Percentiles rank a stretch among this genome's conserved stretches.
Conservation (phyloP, 2,888 invertebrate genomes). For the Keiferia lycopersicella region DNA sequence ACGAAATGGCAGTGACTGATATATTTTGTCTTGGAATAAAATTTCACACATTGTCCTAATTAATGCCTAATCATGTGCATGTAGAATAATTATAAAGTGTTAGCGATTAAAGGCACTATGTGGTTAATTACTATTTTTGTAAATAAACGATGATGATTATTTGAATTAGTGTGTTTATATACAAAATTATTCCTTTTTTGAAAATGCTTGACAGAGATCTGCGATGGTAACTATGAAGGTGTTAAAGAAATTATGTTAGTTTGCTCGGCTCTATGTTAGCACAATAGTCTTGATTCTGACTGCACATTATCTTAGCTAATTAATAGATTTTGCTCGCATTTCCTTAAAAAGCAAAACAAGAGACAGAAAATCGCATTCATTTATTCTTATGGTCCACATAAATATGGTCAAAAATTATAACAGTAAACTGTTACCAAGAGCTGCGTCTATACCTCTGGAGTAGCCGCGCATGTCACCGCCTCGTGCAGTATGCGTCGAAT, state of each 20-base stretch:
- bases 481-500: too few species aligned
- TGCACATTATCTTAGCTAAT: too few species aligned
- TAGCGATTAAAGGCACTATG: conserved; percentile 50
- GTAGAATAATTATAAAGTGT: conserved; percentile 52
- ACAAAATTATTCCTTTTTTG: conserved; percentile 34
- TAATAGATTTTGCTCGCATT: too few species aligned
- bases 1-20: conserved; percentile 45
- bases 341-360: too few species aligned
- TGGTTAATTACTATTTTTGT: conserved; percentile 74
- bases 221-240: conserved; percentile 33
- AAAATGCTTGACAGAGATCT: conserved; percentile 45
- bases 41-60: conserved; percentile 31
- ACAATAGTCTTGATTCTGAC: too few species aligned
- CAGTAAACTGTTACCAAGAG: too few species aligned
- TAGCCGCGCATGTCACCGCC: too few species aligned
- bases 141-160: conserved; percentile 61
- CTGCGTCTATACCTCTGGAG: too few species aligned
- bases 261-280: too few species aligned
- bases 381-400: not conserved
- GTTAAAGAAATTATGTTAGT: not conserved
- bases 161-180: conserved; percentile 25
- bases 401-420: not conserved
- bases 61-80: conserved; percentile 63
- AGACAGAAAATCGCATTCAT: too few species aligned
- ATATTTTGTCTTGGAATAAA: conserved; percentile 11